A percentile compares a stretch with the other conserved stretches of the same genome.
Conservation (phyloP, 1,140 invertebrate species). For the Stegodyphus dumicola region DNA sequence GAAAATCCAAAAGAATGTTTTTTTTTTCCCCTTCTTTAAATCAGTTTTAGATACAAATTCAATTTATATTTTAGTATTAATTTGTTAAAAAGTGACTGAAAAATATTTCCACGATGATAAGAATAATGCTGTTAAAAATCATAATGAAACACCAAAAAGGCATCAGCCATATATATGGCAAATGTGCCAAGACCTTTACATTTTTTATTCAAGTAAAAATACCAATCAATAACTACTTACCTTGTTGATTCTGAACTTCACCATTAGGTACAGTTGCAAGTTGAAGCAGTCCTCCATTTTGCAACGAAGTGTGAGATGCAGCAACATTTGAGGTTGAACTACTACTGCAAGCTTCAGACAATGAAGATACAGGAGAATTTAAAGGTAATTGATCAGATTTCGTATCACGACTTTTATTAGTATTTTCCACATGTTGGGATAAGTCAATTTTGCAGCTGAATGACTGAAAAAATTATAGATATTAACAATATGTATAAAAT, state of each 20-base stretch:
- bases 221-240: too few species aligned
- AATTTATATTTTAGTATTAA: too few species aligned
- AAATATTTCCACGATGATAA: too few species aligned
- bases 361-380: constrained; percentile 41
- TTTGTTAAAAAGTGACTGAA: too few species aligned
- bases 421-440: constrained; percentile 38
- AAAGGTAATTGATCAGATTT: constrained; percentile 16
- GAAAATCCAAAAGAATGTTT: too few species aligned
- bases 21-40: too few species aligned
- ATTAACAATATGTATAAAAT: neutral
- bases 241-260: neutral
- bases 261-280: neutral
- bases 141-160: too few species aligned
- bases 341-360: constrained; percentile 54
- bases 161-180: too few species aligned
- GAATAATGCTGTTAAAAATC: too few species aligned
- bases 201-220: too few species aligned
- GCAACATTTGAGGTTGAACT: constrained; percentile 4
- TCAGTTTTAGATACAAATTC: too few species aligned
- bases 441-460: constrained; percentile 61
- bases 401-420: neutral
- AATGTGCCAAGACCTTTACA: too few species aligned
- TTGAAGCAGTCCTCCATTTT: constrained; percentile 30
- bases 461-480: constrained; percentile 11
- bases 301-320: neutral